Evolutionary conservation across 2,888 invertebrate species (phyloP).

Genomic region (Catocala nupta): DNA sequence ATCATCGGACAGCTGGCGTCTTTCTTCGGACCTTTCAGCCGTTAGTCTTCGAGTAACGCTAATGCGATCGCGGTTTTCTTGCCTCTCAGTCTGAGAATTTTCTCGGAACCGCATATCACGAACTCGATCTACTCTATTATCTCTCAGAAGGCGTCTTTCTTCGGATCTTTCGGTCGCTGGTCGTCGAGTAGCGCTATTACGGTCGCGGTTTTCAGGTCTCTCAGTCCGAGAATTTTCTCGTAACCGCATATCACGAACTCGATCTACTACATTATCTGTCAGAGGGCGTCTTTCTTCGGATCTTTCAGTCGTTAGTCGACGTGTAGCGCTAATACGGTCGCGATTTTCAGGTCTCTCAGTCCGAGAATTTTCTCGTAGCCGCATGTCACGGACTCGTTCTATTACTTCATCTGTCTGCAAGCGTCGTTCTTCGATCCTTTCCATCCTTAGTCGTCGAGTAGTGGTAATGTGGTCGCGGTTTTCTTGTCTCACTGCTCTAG

Average conservation of each 20-base stretch:
- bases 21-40: too few species aligned
- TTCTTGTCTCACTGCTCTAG: slow-evolving; percentile 15
- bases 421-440: slow-evolving; percentile 18
- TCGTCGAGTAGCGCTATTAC: slow-evolving; percentile 8
- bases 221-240: slow-evolving; percentile 15
- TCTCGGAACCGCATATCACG: too few species aligned
- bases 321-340: slow-evolving; percentile 9
- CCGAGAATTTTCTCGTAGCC: slow-evolving; percentile 10
- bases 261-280: slow-evolving; percentile 4
- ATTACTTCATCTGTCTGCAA: not conserved
- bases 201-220: slow-evolving; percentile 13
- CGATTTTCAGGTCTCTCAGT: slow-evolving; percentile 14
- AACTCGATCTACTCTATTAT: too few species aligned
- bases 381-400: slow-evolving; percentile 21
- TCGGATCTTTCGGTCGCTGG: slow-evolving; percentile 12
- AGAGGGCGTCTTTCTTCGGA: slow-evolving; percentile 12
- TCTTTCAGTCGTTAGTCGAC: slow-evolving; percentile 11
- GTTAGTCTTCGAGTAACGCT: too few species aligned
- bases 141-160: slow-evolving; percentile 1
- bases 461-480: slow-evolving; percentile 9
- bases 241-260: slow-evolving; percentile 18
- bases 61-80: too few species aligned
- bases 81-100: too few species aligned
- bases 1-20: slow-evolving; percentile 7
- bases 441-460: slow-evolving; percentile 10